Base-by-base conservation (phyloP, 2,797 vertebrate genomes). In the Myripristis murdjan region DNA sequence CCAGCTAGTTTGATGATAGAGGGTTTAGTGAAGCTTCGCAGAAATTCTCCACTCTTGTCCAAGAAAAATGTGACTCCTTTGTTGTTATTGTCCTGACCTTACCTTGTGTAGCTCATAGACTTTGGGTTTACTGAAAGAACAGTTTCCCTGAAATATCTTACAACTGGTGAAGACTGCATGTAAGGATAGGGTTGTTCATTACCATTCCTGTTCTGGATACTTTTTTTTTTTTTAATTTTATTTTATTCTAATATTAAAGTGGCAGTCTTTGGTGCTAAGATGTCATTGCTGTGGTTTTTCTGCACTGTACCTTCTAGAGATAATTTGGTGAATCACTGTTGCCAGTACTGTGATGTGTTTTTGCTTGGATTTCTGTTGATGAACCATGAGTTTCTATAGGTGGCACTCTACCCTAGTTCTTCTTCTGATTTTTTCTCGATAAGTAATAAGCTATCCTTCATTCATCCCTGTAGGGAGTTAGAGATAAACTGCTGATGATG, bases 1-100 rank as follows among this genome's bases (percentile, higher is more conserved):
- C 82, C 78, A 86, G 82, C 76, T 59, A 73, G 63, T 69, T 73
- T 49, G 79, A 83, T 84, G 87, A 89, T 75, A 86, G 84, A 82
- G 86, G 68, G 71, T 69, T 79, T 65, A 72, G 66, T 70, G 61
- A 9, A 68, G 73, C 51, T 84, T 83, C 74, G 74, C 73, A 78
- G 51, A 67, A 76, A 70, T 16, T 67, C 61, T 41, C 70, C 10
- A 46, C 39, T 15, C 37, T 80, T 78, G 77, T 83, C 18, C 24
- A 78, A 76, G 78, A 83, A 77, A n/a, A 71, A 51, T 31, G 76
- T 55, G 62, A 67, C 35, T 83, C 84, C 44, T 52, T 54, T 56
- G 57, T 70, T 74, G 64, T 79, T 69, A 37, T 43, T 20, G 48
- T 75, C 64, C 53, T 70, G 63, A 78, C 69, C 76, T 84, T 62